Evolutionary conservation across 1,140 invertebrate species (phyloP), one percentile per base, ranked within the genome.

Genomic region (Drosophila rhopaloa): DNA sequence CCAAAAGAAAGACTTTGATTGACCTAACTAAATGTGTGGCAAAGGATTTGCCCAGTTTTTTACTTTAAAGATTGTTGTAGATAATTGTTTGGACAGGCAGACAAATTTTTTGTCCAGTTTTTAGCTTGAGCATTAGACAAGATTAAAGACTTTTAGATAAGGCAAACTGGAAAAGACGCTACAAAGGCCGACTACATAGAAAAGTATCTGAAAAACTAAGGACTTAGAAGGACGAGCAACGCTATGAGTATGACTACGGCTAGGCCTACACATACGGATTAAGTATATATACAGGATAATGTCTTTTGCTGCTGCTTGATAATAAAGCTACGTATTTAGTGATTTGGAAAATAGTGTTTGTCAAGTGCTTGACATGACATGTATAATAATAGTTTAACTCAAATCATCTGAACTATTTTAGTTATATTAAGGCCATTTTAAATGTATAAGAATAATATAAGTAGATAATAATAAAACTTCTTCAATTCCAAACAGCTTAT

Each of bases 161-260:
- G 67, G 67, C 67, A 44, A 58, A 71, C 44, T 57, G 67, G 43
- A 71, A 70, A 71, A 47, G 50, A 68, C 37, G 24, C 61, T 56
- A 47, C 32, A 10, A 70, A 70, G 37, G 40, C 50, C 27, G 8
- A 16, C 46, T 54, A 37, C 11, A 13, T 43, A 16, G 0, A 53
- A 43, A 32, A n/a, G 27, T 16, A 51, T 27, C 7, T 47, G 2
- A 27, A 24, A 53, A 32, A 55, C 16, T 54, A 38, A 32, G 14
- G 14, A 32, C 41, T 7, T 61, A 14, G 43, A 37, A 7, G n/a
- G 32, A 24, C 11, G 40, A 57, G 14, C 32, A 37, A 53, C 53
- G 32, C 46, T 44, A 16, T 43, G 27, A 9, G 8, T 27, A 35
- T 41, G 19, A 32, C 41, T 71, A 62, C 11, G 48, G 38, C 59